Evolutionary conservation across 2,888 invertebrate genomes (phyloP).

Genomic region (Chrysolina haemoptera): DNA sequence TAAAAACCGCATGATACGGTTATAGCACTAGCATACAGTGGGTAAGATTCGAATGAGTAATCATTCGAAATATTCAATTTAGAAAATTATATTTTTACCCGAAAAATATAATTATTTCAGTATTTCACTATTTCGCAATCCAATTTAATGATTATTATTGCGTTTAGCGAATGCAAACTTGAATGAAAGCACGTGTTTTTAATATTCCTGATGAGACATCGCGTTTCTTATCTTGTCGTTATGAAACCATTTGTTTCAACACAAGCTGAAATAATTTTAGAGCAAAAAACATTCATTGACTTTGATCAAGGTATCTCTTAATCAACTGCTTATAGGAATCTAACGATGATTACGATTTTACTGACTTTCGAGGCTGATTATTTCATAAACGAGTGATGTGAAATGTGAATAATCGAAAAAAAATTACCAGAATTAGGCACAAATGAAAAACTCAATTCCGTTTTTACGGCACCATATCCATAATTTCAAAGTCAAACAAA

Average conservation of each 20-base stretch:
- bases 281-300: neutral
- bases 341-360: no score
- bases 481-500: no score
- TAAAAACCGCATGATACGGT: no score
- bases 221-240: neutral
- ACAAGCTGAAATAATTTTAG: constrained; percentile 4
- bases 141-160: neutral
- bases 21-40: no score
- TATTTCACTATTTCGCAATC: neutral
- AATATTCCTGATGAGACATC: constrained; percentile 5
- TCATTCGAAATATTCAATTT: neutral
- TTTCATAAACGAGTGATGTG: no score
- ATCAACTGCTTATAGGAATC: no score
- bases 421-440: no score
- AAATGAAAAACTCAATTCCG: no score
- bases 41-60: neutral
- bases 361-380: no score
- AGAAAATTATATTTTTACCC: neutral
- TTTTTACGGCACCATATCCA: no score
- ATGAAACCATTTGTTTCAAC: neutral
- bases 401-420: no score
- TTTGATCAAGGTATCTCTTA: no score
- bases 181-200: constrained; percentile 35
- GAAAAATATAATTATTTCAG: neutral
- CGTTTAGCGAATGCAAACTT: constrained; percentile 3